Base-by-base conservation (phyloP, 2,888 invertebrate species). In the Pelosia muscerda region DNA sequence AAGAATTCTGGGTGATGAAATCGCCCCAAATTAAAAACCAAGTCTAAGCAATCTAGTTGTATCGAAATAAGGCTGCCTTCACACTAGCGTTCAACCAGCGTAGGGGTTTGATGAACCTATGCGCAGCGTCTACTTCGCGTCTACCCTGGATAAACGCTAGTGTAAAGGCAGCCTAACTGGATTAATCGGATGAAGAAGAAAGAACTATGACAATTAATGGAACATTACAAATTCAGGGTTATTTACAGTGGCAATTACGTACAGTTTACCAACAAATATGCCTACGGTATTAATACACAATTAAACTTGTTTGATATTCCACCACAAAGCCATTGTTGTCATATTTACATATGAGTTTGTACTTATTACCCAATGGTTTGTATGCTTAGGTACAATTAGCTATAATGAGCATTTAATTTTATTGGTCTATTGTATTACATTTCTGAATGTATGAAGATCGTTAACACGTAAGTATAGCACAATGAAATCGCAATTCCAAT, bases 281-380 rank as follows among this genome's bases (percentile, higher is more conserved):
- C n/a, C n/a, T n/a, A n/a, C 19, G 42, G 8, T n/a, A 49, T 49
- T n/a, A 49, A 9, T 49, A n/a, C 49, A n/a, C 49, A 49, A 49
- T 49, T 49, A 49, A 49, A 49, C 49, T 19, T 49, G 49, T 49
- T 49, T 49, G 49, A 49, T n/a, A 49, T 49, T 49, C 49, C 49
- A 15, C n/a, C 49, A n/a, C 49, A 49, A 49, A 49, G 8, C 49
- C 49, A 8, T 2, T 49, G n/a, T 49, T n/a, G 49, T n/a, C 49
- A n/a, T 49, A 49, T 49, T 49, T 49, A n/a, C 49, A 49, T 42
- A 49, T n/a, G n/a, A 49, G 49, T 49, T 49, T n/a, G 15, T 49
- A n/a, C 9, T n/a, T 49, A 49, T 49, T 49, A 49, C 49, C 49
- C 9, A 19, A 19, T 19, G 49, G n/a, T 49, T 49, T 49, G 49